These are phyloP conservation scores for Natrix natrix DNA, from an alignment of 2,797 vertebrate species.

Conservation along the genomic window DNA sequence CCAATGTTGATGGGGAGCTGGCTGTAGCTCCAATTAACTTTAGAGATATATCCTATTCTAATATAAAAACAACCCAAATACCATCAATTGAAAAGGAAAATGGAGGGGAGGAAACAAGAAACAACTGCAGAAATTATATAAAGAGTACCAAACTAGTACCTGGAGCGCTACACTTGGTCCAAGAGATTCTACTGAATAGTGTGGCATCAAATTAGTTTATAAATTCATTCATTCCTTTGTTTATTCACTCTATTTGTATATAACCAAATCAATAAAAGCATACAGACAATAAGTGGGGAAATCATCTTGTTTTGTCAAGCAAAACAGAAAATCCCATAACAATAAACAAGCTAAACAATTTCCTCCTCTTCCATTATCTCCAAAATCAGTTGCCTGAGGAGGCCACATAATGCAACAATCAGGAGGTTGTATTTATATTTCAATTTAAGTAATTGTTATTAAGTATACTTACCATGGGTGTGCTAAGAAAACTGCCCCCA, in stretches of 20 bases:
- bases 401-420: neutral
- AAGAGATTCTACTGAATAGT: neutral
- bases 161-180: neutral
- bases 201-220: neutral
- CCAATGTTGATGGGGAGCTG: neutral
- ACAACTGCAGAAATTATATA: neutral
- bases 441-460: neutral
- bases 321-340: neutral
- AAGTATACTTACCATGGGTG: slow-evolving; percentile 85
- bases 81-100: neutral
- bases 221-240: neutral
- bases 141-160: neutral
- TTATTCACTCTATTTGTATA: neutral
- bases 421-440: neutral
- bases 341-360: neutral
- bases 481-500: slow-evolving; percentile 77
- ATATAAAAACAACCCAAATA: neutral
- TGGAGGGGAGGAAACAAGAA: neutral
- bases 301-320: neutral
- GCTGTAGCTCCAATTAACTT: neutral
- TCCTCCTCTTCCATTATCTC: neutral
- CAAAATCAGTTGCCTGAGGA: neutral
- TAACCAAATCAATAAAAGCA: neutral
- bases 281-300: neutral
- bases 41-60: neutral